Conservation (phyloP, 64 coral and sea anemone genomes). For the Porites lutea region DNA sequence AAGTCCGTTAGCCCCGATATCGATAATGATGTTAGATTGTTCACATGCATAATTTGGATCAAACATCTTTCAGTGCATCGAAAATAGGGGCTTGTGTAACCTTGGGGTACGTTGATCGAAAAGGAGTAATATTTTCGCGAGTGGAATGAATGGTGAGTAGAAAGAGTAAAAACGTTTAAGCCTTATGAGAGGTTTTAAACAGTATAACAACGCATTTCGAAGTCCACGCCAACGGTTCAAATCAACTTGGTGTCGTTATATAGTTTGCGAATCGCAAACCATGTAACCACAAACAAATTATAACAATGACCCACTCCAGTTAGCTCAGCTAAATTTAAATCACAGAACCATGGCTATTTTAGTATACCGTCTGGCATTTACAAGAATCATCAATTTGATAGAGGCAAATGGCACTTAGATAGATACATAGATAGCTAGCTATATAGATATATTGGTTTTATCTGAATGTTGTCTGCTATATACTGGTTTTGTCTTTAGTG, state of each 20-base stretch:
- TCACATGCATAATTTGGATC: background rate
- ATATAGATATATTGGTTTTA: too few relatives aligned
- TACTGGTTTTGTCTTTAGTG: too few relatives aligned
- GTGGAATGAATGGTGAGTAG: background rate
- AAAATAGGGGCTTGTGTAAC: background rate
- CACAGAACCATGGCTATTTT: too few relatives aligned
- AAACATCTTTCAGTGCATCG: background rate
- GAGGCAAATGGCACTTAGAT: too few relatives aligned
- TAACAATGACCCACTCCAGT: too few relatives aligned
- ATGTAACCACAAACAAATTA: slow-evolving; percentile 7
- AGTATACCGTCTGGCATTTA: too few relatives aligned
- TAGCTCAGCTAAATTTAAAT: too few relatives aligned
- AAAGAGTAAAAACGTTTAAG: background rate
- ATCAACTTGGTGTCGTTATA: background rate
- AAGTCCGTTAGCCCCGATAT: background rate
- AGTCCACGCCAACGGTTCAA: background rate
- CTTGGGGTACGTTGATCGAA: background rate
- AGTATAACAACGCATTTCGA: background rate
- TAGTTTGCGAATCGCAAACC: background rate
- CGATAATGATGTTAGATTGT: background rate
- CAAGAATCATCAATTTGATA: too few relatives aligned
- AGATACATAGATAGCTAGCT: too few relatives aligned
- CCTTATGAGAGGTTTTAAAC: background rate
- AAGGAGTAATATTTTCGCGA: background rate
- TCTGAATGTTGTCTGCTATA: too few relatives aligned